These are phyloP conservation scores for Sphaeramia orbicularis DNA, from an alignment of 2,797 vertebrate genomes.

Conservation along the genomic window DNA sequence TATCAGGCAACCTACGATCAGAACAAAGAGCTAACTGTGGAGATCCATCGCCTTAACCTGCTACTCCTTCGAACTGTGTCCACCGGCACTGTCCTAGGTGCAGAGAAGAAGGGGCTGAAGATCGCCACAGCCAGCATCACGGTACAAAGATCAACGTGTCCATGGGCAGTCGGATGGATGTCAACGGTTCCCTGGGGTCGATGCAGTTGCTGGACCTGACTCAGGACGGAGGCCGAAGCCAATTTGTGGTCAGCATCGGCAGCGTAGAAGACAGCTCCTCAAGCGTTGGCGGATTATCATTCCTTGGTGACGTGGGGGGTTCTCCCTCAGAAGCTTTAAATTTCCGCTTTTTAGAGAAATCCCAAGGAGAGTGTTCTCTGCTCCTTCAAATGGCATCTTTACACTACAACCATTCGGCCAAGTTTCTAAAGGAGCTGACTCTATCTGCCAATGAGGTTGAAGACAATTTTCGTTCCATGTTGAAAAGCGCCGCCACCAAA, in stretches of 20 bases:
- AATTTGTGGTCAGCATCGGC: slow-evolving; percentile 97
- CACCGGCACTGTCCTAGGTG: slow-evolving; percentile 79
- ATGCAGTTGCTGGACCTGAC: slow-evolving; percentile 95
- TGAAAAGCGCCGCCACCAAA: slow-evolving; percentile 94
- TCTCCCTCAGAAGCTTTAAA: slow-evolving; percentile 90
- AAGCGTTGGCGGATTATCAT: slow-evolving; percentile 71
- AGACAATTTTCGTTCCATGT: slow-evolving; percentile 94
- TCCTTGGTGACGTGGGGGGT: slow-evolving; percentile 74
- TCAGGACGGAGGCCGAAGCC: slow-evolving; percentile 90
- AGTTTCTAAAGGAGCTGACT: slow-evolving; percentile 94
- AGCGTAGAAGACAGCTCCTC: slow-evolving; percentile 84
- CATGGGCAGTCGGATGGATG: slow-evolving; percentile 89
- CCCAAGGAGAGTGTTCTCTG: slow-evolving; percentile 91
- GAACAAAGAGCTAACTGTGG: slow-evolving; percentile 94
- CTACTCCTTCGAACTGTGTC: slow-evolving; percentile 93
- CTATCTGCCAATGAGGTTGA: slow-evolving; percentile 97
- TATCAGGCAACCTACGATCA: slow-evolving; percentile 93
- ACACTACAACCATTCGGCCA: slow-evolving; percentile 97
- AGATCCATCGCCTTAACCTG: slow-evolving; percentile 96
- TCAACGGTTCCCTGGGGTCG: slow-evolving; percentile 94
- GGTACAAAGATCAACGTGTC: slow-evolving; percentile 96
- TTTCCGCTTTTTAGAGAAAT: slow-evolving; percentile 90
- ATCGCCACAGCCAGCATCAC: slow-evolving; percentile 98
- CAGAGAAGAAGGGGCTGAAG: slow-evolving; percentile 93
- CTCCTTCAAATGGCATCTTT: slow-evolving; percentile 95